Conservation (phyloP, 2,797 vertebrate species). For the Tapirus indicus region DNA sequence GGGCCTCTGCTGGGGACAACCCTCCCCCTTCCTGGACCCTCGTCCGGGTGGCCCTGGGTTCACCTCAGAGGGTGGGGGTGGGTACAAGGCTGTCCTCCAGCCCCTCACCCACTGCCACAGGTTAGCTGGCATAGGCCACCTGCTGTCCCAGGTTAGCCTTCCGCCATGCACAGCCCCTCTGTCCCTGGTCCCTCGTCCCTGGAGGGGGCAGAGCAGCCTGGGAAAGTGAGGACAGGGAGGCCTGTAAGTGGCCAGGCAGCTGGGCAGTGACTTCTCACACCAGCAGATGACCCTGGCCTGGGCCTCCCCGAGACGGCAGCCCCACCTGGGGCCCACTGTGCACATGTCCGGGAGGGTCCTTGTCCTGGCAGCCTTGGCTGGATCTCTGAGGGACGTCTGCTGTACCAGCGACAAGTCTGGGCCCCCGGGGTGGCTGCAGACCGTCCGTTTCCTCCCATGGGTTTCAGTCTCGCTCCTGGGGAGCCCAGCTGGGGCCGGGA, state of each 20-base stretch:
- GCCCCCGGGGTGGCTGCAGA: accelerated
- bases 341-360: accelerated
- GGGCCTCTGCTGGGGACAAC: no score
- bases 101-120: not conserved
- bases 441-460: accelerated
- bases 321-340: accelerated
- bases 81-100: not conserved
- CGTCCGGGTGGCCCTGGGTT: not conserved
- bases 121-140: not conserved
- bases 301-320: not conserved
- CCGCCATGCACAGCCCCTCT: no score
- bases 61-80: no score
- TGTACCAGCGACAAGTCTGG: not conserved
- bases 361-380: not conserved
- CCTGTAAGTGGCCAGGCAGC: not conserved
- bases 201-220: not conserved
- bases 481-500: not conserved
- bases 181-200: no score
- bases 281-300: not conserved
- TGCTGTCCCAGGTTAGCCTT: not conserved
- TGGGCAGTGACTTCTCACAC: not conserved
- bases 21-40: not conserved
- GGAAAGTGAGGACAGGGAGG: not conserved
- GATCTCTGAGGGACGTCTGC: not conserved
- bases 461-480: not conserved